Conservation (phyloP, 2,797 vertebrate genomes). For the Eulemur mongoz region DNA sequence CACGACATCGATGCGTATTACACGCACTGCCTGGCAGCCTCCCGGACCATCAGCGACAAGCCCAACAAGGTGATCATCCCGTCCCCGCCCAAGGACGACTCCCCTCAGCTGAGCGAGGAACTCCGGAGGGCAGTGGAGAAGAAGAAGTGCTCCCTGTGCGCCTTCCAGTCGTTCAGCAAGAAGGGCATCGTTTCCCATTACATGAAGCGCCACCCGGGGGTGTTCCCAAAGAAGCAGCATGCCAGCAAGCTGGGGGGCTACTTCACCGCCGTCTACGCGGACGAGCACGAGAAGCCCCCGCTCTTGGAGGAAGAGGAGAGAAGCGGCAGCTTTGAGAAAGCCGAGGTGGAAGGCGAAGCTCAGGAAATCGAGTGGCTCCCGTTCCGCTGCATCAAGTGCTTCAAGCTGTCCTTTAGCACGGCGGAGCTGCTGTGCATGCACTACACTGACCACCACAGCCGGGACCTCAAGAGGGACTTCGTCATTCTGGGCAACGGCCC, state of each 20-base stretch:
- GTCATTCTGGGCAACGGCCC: conserved; percentile 88
- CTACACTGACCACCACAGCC: conserved; percentile 96
- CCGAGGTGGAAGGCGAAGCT: conserved; percentile 87
- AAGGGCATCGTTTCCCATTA: conserved; percentile 99
- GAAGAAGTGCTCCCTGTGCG: conserved; percentile 95
- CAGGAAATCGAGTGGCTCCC: conserved; percentile 93
- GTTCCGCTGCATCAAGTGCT: conserved; percentile 97
- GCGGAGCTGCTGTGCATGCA: conserved; percentile 95
- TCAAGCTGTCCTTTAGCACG: conserved; percentile 94
- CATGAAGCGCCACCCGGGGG: conserved; percentile 98
- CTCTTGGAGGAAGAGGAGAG: conserved; percentile 78
- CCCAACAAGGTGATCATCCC: conserved; percentile 93
- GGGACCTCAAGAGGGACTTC: conserved; percentile 97
- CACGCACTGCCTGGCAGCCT: conserved; percentile 97
- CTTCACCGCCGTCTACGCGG: conserved; percentile 96
- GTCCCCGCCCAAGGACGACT: conserved; percentile 89
- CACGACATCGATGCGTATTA: conserved; percentile 99
- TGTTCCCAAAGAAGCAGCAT: conserved; percentile 98
- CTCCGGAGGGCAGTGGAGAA: conserved; percentile 95
- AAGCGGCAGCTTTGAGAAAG: conserved; percentile 85
- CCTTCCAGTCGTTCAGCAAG: conserved; percentile 98
- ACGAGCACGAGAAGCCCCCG: conserved; percentile 89
- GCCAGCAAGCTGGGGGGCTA: conserved; percentile 96
- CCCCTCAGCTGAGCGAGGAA: conserved; percentile 94
- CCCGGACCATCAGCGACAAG: conserved; percentile 93